phyloP scores from a whole-genome alignment of 2,888 invertebrate genomes.

The Orthonychiurus folsomi region DNA sequence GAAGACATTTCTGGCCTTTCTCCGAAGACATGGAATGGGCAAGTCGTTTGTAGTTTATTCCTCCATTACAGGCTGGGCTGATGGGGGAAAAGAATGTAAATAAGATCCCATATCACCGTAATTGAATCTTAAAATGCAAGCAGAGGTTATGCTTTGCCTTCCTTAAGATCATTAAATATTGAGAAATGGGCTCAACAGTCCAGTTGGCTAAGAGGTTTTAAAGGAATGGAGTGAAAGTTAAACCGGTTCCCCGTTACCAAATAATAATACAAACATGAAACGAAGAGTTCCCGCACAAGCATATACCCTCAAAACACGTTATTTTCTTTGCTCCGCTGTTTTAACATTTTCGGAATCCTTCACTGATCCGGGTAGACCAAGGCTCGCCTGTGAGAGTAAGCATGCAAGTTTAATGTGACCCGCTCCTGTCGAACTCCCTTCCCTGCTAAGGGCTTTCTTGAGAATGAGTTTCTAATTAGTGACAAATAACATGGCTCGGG shows the following conservation, averaged over 20 bases:
- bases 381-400: neutral
- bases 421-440: neutral
- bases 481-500: neutral
- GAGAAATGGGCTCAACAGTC: neutral
- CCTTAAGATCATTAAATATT: neutral
- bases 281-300: too few relatives aligned
- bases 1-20: too few relatives aligned
- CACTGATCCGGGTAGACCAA: too few relatives aligned
- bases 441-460: neutral
- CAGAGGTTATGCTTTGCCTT: neutral
- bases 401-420: neutral
- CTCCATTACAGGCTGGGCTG: neutral
- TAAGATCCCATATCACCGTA: slow-evolving; percentile 23
- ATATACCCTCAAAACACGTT: too few relatives aligned
- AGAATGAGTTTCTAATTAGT: neutral
- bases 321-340: too few relatives aligned
- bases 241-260: too few relatives aligned
- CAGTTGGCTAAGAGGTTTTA: too few relatives aligned
- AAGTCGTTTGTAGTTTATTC: neutral
- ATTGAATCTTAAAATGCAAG: slow-evolving; percentile 27
- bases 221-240: neutral
- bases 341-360: too few relatives aligned
- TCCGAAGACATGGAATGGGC: too few relatives aligned
- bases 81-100: slow-evolving; percentile 12
- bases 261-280: too few relatives aligned